Base-by-base conservation (phyloP, 2,888 invertebrate genomes). In the Hydrotaea cyrtoneurina region DNA sequence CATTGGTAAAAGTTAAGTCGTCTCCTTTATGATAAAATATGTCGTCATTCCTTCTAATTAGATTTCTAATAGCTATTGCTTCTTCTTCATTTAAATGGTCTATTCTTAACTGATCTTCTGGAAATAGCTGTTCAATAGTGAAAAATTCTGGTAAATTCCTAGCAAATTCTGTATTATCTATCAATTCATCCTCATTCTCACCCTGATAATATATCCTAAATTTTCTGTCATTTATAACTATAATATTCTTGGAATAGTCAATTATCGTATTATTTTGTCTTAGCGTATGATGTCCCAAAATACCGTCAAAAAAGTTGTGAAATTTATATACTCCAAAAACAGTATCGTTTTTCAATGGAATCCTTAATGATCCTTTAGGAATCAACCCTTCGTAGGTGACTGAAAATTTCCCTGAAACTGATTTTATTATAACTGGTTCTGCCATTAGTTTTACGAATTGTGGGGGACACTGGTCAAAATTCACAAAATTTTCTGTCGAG, bases 51-150 rank as follows among this genome's bases (percentile, higher is more conserved):
- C 19, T 69, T 15, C 7, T 4, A 7, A 69, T 69, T 21, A 69
- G 11, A 39, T 3, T 69, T 19, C 19, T 7, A 7, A 69, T 39
- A 2, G 17, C 69, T 15, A 5, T 31, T 21, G 11, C 19, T 69
- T 69, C 69, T 69, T 69, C 69, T 5, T 4, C 5, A 23, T 23
- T 69, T 19, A 69, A n/a, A 46, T 69, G 43, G 15, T 69, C 69
- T 46, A 19, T 53, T n/a, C 19, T 15, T 17, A 53, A 7, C 53
- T 19, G 53, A n/a, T 53, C 53, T 53, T 46, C 46, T 46, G 46
- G 46, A 46, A 46, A 46, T 46, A 15, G 46, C 19, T 17, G 17
- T 19, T 17, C 57, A 57, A 21, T 21, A 57, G 17, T 17, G 19
- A 57, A 57, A 19, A 57, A 17, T 57, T 57, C 19, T 57, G 57